Base-by-base conservation (phyloP, 2,888 invertebrate species). In the Pharmacophagus antenor region DNA sequence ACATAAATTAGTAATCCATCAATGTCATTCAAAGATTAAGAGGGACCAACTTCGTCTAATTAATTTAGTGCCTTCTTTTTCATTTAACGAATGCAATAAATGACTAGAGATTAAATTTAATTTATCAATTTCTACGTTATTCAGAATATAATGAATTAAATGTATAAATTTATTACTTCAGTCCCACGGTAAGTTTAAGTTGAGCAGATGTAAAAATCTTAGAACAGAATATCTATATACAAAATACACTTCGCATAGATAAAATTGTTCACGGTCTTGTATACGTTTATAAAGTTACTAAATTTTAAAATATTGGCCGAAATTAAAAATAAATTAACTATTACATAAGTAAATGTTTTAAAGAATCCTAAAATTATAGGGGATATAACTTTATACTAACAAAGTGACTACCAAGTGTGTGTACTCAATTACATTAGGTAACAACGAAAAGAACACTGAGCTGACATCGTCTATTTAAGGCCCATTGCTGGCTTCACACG, bases 191-290 rank as follows among this genome's bases (percentile, higher is more conserved):
- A 82, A 85, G 80, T 81, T 84, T 80, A 84, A 86, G 83, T 89
- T 89, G 90, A 90, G 89, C 90, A 89, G 88, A 88, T 83, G 77
- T 87, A 81, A 82, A 73, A 82, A 82, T 79, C 85, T 88, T 88
- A 88, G 76, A 88, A 85, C 85, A 80, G 80, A 87, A 85, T 80
- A 81, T 79, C 79, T 84, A 87, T 87, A 84, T 89, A 88, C 85
- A 89, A 85, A 85, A 84, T 85, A 84, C 76, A 75, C 79, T 78
- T 73, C 61, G 66, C 80, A 74, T 81, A 82, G 80, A 79, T 80
- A 80, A 81, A 86, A 84, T 80, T 79, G 67, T 78, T 77, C 67
- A 76, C 68, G 71, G 68, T 75, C 75, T 78, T 81, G 76, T 84
- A 82, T 81, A 84, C 73, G 76, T 76, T 82, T 84, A 84, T 72